These are phyloP conservation scores for Hypercompe scribonia DNA, from an alignment of 2,888 invertebrate genomes.

Conservation along the genomic window DNA sequence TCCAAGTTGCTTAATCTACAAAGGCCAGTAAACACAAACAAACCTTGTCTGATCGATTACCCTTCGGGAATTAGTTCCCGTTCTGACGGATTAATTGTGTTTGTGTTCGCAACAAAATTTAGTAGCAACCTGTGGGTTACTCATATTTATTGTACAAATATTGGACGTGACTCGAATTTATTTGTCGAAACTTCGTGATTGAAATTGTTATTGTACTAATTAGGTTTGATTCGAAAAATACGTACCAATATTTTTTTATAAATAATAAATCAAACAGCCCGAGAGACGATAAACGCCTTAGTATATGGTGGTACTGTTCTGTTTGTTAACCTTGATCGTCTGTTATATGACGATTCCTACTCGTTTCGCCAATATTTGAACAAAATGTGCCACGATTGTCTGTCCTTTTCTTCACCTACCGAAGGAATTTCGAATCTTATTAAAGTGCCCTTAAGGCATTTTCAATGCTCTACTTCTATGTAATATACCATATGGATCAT, in stretches of 20 bases:
- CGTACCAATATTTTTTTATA: not conserved
- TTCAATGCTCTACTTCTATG: not conserved
- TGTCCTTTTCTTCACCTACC: not conserved
- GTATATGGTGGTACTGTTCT: not conserved
- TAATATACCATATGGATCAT: not conserved
- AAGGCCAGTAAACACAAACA: not conserved
- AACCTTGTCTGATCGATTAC: constrained; percentile 14
- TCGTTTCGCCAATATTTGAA: not conserved
- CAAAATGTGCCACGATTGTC: not conserved
- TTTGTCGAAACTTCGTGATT: not conserved
- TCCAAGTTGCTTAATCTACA: constrained; percentile 25
- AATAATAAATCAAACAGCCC: not conserved
- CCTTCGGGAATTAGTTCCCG: not conserved
- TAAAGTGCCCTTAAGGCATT: not conserved
- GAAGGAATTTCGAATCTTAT: not conserved
- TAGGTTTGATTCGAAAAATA: not conserved
- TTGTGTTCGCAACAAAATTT: constrained; percentile 4
- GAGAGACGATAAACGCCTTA: not conserved
- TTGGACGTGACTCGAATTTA: not conserved
- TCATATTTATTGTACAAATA: constrained; percentile 8
- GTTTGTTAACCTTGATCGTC: not conserved
- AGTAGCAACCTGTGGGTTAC: constrained; percentile 13
- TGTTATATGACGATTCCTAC: not conserved
- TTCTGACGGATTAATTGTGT: constrained; percentile 6
- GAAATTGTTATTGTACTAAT: not conserved